These are phyloP conservation scores for Xiphophorus birchmanni DNA, from an alignment of 2,797 vertebrate genomes.

Conservation along the genomic window DNA sequence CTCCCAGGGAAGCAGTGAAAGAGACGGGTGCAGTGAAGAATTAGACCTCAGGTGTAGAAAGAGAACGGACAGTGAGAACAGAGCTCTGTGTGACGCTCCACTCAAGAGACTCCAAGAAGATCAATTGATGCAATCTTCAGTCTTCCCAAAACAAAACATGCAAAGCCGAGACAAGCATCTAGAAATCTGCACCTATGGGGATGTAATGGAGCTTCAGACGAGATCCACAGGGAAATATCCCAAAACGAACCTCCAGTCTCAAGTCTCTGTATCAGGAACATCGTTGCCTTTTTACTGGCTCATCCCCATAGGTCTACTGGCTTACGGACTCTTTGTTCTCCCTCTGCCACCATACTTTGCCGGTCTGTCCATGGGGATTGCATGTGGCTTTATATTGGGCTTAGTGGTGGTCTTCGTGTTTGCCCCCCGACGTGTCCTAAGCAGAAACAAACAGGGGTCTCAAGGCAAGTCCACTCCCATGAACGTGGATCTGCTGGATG, in stretches of 20 bases:
- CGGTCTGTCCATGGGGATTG: conserved; percentile 83
- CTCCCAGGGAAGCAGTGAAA: conserved; percentile 42
- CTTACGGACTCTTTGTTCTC: conserved; percentile 86
- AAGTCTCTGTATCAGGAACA: conserved; percentile 26
- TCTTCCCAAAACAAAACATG: conserved; percentile 36
- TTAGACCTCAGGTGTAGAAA: conserved; percentile 48
- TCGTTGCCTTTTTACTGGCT: conserved; percentile 79
- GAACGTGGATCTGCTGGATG: conserved; percentile 33
- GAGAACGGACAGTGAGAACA: conserved; percentile 50
- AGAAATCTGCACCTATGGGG: conserved; percentile 80
- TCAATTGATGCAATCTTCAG: conserved; percentile 32
- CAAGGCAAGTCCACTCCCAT: conserved; percentile 25
- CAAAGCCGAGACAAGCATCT: conserved; percentile 63
- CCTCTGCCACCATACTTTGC: conserved; percentile 85
- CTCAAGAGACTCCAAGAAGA: conserved; percentile 48
- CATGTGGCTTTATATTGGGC: conserved; percentile 83
- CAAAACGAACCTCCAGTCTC: conserved; percentile 17
- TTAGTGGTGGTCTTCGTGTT: conserved; percentile 81
- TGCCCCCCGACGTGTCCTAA: conserved; percentile 39
- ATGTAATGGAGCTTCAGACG: conserved; percentile 77
- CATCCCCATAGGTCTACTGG: conserved; percentile 77
- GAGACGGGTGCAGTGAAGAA: conserved; percentile 41
- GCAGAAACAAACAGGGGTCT: conserved; percentile 18
- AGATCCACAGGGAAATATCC: conserved; percentile 7
- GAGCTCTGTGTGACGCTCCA: conserved; percentile 49